These are phyloP conservation scores for Hololepta plana DNA, from an alignment of 2,888 invertebrate genomes.

Conservation along the genomic window DNA sequence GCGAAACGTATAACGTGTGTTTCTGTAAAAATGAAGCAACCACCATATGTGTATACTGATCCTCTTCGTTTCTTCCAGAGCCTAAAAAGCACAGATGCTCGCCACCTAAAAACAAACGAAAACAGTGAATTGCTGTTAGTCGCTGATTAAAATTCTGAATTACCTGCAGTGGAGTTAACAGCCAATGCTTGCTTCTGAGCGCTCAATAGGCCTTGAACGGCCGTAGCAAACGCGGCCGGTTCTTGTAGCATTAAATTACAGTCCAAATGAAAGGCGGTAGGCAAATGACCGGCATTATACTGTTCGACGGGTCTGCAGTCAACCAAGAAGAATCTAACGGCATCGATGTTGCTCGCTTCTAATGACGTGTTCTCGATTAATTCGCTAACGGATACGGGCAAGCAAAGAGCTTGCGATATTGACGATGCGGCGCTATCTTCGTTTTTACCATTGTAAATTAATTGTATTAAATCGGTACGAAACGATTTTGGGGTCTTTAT, in stretches of 20 bases:
- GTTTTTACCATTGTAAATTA: constrained; percentile 28
- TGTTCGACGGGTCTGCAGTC: constrained; percentile 95
- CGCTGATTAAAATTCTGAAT: neutral
- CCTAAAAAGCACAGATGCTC: constrained; percentile 87
- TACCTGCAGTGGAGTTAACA: constrained; percentile 62
- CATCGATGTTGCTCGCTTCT: constrained; percentile 40
- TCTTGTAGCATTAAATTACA: constrained; percentile 95
- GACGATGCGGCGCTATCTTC: constrained; percentile 13
- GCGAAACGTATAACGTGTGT: constrained; percentile 80
- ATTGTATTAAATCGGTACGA: constrained; percentile 60
- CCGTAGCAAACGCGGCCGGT: constrained; percentile 84
- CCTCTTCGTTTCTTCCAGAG: constrained; percentile 83
- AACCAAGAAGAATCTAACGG: constrained; percentile 76
- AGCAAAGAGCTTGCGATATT: constrained; percentile 74
- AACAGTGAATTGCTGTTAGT: neutral
- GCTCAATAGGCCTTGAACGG: constrained; percentile 79
- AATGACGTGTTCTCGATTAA: constrained; percentile 66
- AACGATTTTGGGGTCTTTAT: constrained; percentile 86
- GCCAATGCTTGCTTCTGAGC: constrained; percentile 78
- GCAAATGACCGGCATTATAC: constrained; percentile 91
- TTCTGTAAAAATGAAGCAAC: constrained; percentile 92
- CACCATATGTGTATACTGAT: constrained; percentile 95
- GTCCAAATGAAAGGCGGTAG: constrained; percentile 95
- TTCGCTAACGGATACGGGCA: constrained; percentile 91
- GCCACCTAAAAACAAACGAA: constrained; percentile 31